Percentiles rank a stretch among this genome's conserved stretches.
Evolutionary conservation across 2,888 invertebrate species (phyloP).

Genomic region (Spisula solida): DNA sequence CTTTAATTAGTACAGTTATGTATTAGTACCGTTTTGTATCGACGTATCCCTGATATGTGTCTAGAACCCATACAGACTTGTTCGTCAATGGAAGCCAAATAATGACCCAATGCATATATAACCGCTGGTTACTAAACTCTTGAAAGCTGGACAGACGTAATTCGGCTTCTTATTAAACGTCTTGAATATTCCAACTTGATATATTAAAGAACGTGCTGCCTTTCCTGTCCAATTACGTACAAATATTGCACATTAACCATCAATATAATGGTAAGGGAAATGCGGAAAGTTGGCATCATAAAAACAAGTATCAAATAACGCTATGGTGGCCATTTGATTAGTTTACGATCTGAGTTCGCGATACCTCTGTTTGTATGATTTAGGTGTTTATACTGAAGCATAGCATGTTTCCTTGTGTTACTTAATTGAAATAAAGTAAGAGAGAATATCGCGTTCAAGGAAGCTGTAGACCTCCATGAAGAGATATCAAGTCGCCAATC

Average conservation of each 20-base stretch:
- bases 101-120: too few species aligned
- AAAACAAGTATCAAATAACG: not conserved
- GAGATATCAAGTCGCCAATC: not conserved
- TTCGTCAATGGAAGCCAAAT: too few species aligned
- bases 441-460: not conserved
- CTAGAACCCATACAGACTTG: too few species aligned
- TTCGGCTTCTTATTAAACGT: too few species aligned
- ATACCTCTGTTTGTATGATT: not conserved
- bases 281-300: not conserved
- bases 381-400: not conserved
- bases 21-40: too few species aligned
- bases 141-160: too few species aligned
- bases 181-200: too few species aligned
- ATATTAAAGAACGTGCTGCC: too few species aligned
- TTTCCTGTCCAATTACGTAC: too few species aligned
- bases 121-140: too few species aligned
- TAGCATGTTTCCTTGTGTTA: not conserved
- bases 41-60: too few species aligned
- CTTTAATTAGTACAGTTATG: too few species aligned
- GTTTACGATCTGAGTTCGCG: not conserved
- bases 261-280: not conserved
- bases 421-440: not conserved
- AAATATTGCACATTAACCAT: not conserved
- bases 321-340: not conserved
- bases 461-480: not conserved